Evolutionary conservation across 2,113 vertebrate species (phyloP), one percentile per base, ranked within the genome.

Genomic region (Ictalurus punctatus): DNA sequence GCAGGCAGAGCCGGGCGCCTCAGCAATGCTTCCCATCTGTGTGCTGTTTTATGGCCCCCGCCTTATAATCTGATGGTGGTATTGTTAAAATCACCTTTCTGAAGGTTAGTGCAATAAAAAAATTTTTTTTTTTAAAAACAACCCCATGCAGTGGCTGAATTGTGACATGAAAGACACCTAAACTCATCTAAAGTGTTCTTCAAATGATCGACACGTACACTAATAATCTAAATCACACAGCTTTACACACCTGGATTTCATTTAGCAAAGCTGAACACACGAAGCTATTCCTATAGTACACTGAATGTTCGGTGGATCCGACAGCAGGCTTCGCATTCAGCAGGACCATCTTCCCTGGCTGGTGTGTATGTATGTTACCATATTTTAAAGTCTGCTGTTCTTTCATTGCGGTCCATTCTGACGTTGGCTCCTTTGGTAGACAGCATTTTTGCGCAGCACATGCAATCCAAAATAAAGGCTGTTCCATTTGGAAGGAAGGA

Each of bases 21-120:
- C 44, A 17, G 61, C 65, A 83, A 88, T 83, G 58, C 74, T 69
- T 78, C 59, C 83, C 83, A 85, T 79, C 48, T 81, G 84, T 13
- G 23, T 71, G 56, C 44, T 12, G 63, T 69, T 85, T 81, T 81
- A 80, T n/a, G 67, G 44, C 83, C 52, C 27, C 8, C 44, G 83
- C 48, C 65, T 80, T 85, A 54, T 74, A 78, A 67, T 44, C 48
- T 6, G 4, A 54, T 59, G 10, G 54, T 52, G 16, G 48, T 23
- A n/a, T 16, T 52, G 37, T 40, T 83, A 25, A 71, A 83, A 76
- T 61, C 63, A 74, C 40, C 27, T 30, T 59, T 88, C 52, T 73
- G 40, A 44, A 73, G 52, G 63, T 21, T 17, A 34, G 9, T n/a
- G 52, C 30, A 30, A 27, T 58, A 44, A 59, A 63, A 30, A 71